Evolutionary conservation across 2,888 invertebrate species (phyloP).

Genomic region (Pocota personata): DNA sequence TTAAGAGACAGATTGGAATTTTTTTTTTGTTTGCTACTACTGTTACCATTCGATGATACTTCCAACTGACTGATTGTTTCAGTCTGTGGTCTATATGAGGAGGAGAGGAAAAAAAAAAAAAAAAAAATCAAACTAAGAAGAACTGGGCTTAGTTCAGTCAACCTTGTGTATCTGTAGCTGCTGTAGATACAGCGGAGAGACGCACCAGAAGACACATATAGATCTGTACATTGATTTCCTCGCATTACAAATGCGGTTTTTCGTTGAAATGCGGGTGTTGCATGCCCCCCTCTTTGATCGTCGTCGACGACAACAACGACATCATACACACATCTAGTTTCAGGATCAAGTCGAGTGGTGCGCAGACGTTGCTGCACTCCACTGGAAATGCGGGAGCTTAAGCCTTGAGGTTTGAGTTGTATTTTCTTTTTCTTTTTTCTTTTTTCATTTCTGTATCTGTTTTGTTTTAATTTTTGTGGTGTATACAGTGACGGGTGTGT

Average conservation of each 20-base stretch:
- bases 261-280: constrained; percentile 73
- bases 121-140: not conserved
- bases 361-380: constrained; percentile 22
- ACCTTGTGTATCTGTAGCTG: constrained; percentile 59
- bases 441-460: constrained; percentile 44
- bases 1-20: constrained; percentile 63
- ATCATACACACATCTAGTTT: constrained; percentile 59
- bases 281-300: constrained; percentile 8
- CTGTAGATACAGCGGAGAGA: constrained; percentile 39
- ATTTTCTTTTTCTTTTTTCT: not conserved
- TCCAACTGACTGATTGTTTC: constrained; percentile 69
- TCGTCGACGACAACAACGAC: constrained; percentile 31
- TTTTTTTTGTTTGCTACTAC: constrained; percentile 6
- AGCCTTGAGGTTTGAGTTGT: constrained; percentile 64
- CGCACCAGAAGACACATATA: constrained; percentile 38
- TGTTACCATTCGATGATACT: constrained; percentile 57
- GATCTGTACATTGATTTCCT: constrained; percentile 69
- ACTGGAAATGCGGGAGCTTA: constrained; percentile 66
- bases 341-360: constrained; percentile 68
- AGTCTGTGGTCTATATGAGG: constrained; percentile 52
- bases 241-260: constrained; percentile 72
- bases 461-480: constrained; percentile 53
- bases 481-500: constrained; percentile 45
- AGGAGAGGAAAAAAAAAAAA: not conserved
- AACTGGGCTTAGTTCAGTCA: constrained; percentile 70